Base-by-base conservation (phyloP, 2,888 invertebrate species). In the Colletes collaris region DNA sequence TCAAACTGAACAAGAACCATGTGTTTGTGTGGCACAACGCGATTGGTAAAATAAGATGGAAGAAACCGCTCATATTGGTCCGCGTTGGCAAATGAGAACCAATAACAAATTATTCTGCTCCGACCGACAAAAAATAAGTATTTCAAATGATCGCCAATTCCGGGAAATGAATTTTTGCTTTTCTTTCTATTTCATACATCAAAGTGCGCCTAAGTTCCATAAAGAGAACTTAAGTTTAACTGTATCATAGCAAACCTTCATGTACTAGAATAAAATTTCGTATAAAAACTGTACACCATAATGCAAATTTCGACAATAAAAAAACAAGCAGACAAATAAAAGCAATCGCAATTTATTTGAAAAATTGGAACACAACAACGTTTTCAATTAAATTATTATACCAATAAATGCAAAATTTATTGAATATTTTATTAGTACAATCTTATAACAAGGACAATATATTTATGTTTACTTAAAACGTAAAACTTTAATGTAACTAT, bases 21-120 rank as follows among this genome's bases (percentile, higher is more conserved):
- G 89, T 89, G 88, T 90, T 90, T 88, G 92, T 92, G 92, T 92
- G 92, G 92, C 91, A 91, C 84, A 80, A 85, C 68, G 72, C 71
- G 78, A 92, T 92, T 92, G 92, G 92, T 78, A 72, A 63, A 56
- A 52, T 52, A 65, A 55, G 71, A 68, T 56, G 63, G 66, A 49
- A 67, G 44, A n/a, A 40, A 68, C 53, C 55, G 37, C 16, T 72
- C 44, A 78, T 53, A 87, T 89, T 90, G 89, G 90, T 86, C 88
- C 90, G 87, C 90, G 90, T 90, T 88, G 87, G 82, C 90, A 84
- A 87, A 89, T 88, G 81, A 74, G 76, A 76, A 66, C 72, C 79
- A 76, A 80, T 81, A 67, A 53, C 60, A 55, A 10, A 37, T 62
- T 59, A 67, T 55, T 63, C 16, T 19, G 16, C 19, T 64, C 75